These are phyloP conservation scores for Drosophila mercatorum DNA, from an alignment of 2,888 invertebrate genomes.

Conservation along the genomic window DNA sequence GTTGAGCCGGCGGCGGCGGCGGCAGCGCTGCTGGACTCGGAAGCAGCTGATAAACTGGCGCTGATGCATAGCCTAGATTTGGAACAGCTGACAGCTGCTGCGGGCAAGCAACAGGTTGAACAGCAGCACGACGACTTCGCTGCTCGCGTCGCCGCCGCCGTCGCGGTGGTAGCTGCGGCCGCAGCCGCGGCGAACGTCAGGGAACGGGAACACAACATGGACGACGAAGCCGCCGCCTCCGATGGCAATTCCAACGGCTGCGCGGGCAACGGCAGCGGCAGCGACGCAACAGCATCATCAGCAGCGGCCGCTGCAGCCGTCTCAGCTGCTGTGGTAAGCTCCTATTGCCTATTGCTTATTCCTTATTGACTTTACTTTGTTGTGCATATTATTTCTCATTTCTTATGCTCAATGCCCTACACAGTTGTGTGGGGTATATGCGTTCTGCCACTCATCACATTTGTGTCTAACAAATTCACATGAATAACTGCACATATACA, in stretches of 20 bases:
- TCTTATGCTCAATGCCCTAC: constrained; percentile 27
- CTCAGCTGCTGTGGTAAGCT: constrained; percentile 79
- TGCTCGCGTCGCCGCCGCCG: constrained; percentile 70
- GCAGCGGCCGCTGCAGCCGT: constrained; percentile 46
- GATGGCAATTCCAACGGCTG: constrained; percentile 54
- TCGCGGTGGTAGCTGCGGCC: constrained; percentile 64
- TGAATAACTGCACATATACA: background rate
- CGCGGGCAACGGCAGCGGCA: constrained; percentile 37
- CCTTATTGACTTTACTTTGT: constrained; percentile 43
- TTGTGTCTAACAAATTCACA: background rate
- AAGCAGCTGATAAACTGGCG: constrained; percentile 66
- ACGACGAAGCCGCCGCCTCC: constrained; percentile 46
- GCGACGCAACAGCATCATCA: constrained; percentile 32
- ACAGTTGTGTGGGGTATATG: background rate
- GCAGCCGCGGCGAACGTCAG: constrained; percentile 67
- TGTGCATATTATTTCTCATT: constrained; percentile 43
- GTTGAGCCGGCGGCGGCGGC: constrained; percentile 24
- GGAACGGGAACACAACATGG: constrained; percentile 52
- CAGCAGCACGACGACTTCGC: constrained; percentile 58
- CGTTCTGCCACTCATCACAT: background rate
- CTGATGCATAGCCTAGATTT: constrained; percentile 73
- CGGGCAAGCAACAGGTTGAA: constrained; percentile 43
- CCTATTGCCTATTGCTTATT: constrained; percentile 48
- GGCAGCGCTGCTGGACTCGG: constrained; percentile 41
- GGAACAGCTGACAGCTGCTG: constrained; percentile 68